Evolutionary conservation across 1,140 invertebrate species (phyloP).

Genomic region (Diachasmimorpha longicaudata): DNA sequence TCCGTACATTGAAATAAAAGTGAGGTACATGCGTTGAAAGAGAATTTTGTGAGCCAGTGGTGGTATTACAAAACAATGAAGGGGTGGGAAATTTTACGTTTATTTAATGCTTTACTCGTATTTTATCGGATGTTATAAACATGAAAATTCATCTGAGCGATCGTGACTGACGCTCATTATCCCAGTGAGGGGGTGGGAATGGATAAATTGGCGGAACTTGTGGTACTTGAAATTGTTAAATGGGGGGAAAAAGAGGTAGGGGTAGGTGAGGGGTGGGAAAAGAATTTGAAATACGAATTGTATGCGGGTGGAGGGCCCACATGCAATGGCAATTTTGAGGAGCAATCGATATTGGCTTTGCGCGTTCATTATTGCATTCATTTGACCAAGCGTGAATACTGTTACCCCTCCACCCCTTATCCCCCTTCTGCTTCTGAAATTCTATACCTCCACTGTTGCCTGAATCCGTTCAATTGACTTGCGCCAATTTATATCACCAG

Average conservation of each 20-base stretch:
- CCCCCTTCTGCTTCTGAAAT: background rate
- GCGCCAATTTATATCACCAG: background rate
- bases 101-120: background rate
- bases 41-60: background rate
- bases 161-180: background rate
- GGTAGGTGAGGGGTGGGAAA: background rate
- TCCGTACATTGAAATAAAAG: background rate
- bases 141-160: background rate
- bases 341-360: constrained; percentile 12
- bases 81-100: background rate
- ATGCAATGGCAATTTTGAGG: constrained; percentile 8
- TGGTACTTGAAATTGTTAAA: background rate
- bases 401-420: background rate
- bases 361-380: background rate
- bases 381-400: constrained; percentile 8
- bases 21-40: background rate
- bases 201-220: background rate
- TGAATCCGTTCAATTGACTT: constrained; percentile 10
- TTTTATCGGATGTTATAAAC: background rate
- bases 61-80: background rate
- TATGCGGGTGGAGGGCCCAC: background rate
- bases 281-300: background rate
- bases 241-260: background rate
- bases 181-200: background rate
- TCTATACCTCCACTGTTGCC: background rate